Evolutionary conservation across 30 jellyfish, hydroid and myxozoan species (phyloP), one percentile per base, ranked within the genome.

Genomic region (Hydractinia symbiolongicarpus): DNA sequence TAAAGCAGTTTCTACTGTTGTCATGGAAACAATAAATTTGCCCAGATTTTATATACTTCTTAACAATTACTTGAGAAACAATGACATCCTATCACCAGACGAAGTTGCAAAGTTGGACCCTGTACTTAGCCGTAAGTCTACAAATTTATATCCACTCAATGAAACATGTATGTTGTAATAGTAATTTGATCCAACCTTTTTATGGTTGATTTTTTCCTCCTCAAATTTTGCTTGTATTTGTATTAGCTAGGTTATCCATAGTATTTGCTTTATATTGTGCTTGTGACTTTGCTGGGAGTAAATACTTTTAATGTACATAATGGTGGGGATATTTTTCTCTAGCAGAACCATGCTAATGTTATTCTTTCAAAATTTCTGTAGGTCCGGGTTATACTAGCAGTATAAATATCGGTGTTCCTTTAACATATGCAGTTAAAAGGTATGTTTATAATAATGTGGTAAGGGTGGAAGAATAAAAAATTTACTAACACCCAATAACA

Each of bases 11-110:
- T 82, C 96, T 7, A 84, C 96, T 4, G 98, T 91, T 11, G 91
- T 91, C 84, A 91, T 91, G 98, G 98, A 91, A 73, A 86, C 98
- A 0, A 87, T 91, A 58, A 91, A 91, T 78, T 55, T 86, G 60
- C 96, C 96, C 50, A 78, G 98, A 62, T 66, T 61, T 53, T 87
- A 86, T 53, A 86, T 91, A 51, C 85, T 91, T 6, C 69, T 86
- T 16, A 80, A 67, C 56, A 49, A 82, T n/a, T 91, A 82, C 84
- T 7, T 91, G 74, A 57, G 53, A 50, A 53, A 78, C 54, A 74
- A 75, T 50, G 53, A 8, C 2, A 71, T 86, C 13, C 73, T 87
- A 19, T 55, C 88, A 5, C 98, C 98, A 40, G 77, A 44, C 53
- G 86, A 91, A 53, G 96, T 91, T 8, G 83, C 84, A 8, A 66